Percentiles rank a stretch among this genome's conserved stretches.
These are phyloP conservation scores for Rotaria macrura DNA, from an alignment of 2,888 invertebrate species.

Conservation along the genomic window DNA sequence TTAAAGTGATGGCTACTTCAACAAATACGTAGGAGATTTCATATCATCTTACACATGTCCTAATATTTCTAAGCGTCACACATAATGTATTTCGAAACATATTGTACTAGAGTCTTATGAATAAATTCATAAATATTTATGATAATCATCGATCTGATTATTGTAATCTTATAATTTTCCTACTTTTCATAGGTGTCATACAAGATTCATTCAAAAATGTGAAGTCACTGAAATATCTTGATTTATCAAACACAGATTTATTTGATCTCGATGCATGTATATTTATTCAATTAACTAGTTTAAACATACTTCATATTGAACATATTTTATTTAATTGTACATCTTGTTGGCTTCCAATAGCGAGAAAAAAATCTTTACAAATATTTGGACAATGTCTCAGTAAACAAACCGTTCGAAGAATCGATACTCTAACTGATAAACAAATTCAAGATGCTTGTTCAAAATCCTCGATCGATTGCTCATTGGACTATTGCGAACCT, in stretches of 20 bases:
- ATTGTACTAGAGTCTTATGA: no score
- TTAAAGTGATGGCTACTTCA: no score
- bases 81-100: no score
- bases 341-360: neutral
- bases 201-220: constrained; percentile 11
- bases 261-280: neutral
- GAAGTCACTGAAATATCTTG: neutral
- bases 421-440: neutral
- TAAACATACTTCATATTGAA: neutral
- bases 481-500: neutral
- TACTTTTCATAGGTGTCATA: neutral
- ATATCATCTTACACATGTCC: no score
- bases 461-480: neutral
- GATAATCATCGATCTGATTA: no score
- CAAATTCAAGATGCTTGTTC: neutral
- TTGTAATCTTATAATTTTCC: no score
- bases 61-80: no score
- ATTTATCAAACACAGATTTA: constrained; percentile 13
- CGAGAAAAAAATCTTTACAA: neutral
- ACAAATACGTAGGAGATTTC: no score
- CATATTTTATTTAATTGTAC: neutral
- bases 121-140: no score
- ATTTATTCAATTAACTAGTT: neutral
- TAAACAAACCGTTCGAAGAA: neutral
- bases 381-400: neutral